phyloP scores from a whole-genome alignment of 2,888 invertebrate genomes.

The Colostygia pectinataria region DNA sequence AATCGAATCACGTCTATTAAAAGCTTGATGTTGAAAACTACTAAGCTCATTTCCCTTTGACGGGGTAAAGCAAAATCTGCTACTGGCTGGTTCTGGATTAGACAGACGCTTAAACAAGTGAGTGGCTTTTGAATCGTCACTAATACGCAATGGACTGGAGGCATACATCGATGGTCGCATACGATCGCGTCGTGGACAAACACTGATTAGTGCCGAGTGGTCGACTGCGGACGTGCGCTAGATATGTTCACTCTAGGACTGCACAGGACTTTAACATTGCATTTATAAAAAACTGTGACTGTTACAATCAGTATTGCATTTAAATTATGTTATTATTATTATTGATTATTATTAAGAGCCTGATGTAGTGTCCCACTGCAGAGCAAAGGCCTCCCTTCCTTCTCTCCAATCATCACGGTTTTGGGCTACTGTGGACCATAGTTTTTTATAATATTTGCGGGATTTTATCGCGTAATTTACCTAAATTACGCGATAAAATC shows the following conservation, averaged over 20 bases:
- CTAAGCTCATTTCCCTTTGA: neutral
- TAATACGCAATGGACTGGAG: conserved; percentile 8
- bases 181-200: conserved; percentile 43
- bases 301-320: no score
- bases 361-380: no score
- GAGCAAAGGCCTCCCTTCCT: no score
- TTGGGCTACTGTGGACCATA: no score
- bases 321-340: no score
- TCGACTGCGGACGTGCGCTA: conserved; percentile 45
- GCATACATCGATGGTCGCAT: conserved; percentile 17
- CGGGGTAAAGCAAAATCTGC: no score
- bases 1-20: neutral
- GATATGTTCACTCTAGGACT: conserved; percentile 27
- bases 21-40: neutral
- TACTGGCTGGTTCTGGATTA: no score
- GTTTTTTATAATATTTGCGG: no score
- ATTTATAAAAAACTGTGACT: neutral
- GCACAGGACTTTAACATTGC: conserved; percentile 21
- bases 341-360: no score
- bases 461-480: no score
- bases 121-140: conserved; percentile 8
- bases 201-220: conserved; percentile 55
- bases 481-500: no score
- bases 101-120: neutral
- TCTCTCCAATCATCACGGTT: no score